Evolutionary conservation across 53 echinoderm and acorn worm genomes (phyloP).

Genomic region (Hippasteria phrygiana): DNA sequence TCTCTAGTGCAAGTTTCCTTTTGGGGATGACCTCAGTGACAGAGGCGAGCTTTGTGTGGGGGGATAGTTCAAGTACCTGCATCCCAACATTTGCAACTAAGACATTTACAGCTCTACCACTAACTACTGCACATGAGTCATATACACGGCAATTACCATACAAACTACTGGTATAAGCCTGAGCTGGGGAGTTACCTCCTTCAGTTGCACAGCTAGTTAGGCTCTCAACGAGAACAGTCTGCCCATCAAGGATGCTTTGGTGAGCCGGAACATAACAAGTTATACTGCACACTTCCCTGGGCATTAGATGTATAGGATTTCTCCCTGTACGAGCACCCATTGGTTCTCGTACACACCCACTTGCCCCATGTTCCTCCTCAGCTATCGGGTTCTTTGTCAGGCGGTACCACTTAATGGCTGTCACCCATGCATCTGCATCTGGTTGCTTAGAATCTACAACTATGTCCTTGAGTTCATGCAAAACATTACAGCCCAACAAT

Average conservation of each 20-base stretch:
- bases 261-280: background rate
- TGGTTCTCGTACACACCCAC: background rate
- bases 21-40: background rate
- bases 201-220: background rate
- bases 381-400: background rate
- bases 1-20: background rate
- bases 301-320: background rate
- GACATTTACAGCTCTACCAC: background rate
- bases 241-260: background rate
- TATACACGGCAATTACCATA: slow-evolving; percentile 21
- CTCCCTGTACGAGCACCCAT: slow-evolving; percentile 5
- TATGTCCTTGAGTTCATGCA: background rate
- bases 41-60: slow-evolving; percentile 4
- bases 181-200: background rate
- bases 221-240: slow-evolving; percentile 1
- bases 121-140: background rate
- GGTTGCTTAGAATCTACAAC: background rate
- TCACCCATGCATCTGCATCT: slow-evolving; percentile 11
- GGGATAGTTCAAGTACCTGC: background rate
- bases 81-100: background rate
- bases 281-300: slow-evolving; percentile 8
- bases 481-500: slow-evolving; percentile 9
- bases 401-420: slow-evolving; percentile 4
- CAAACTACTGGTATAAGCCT: background rate
- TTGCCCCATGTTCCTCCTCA: background rate